Evolutionary conservation across 2,113 vertebrate genomes (phyloP), one percentile per base, ranked within the genome.

Genomic region (Colistium nudipinnis): DNA sequence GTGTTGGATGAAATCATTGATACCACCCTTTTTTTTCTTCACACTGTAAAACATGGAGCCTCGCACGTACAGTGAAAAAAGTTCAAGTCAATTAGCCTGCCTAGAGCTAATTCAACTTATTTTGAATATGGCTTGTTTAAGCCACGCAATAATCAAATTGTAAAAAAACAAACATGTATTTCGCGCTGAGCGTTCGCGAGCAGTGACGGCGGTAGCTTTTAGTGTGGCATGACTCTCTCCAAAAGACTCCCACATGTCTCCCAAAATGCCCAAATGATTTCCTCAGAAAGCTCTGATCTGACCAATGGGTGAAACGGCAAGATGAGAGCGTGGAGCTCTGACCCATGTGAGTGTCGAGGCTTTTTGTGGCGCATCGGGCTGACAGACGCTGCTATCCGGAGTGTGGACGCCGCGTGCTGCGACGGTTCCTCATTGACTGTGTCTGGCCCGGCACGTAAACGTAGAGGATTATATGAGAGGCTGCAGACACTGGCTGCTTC

Each of bases 401-500:
- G 10, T 20, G 30, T 6, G n/a, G 38, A 52, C 17, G 19, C 48
- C 51, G 51, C 43, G 43, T 31, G 45, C 28, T 68, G 41, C 43
- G 9, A 13, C 20, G 14, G 10, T 22, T 70, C 31, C 44, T 52
- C 19, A 64, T 44, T n/a, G 53, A 28, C 22, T 47, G 24, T 31
- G 67, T 38, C 16, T 35, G 20, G n/a, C 16, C n/a, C 5, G 12
- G 35, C 39, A 55, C 63, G 69, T 48, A 60, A 27, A 49, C 75
- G 47, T 70, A 39, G n/a, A 68, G 27, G 59, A 61, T 69, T 62
- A 51, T 22, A 71, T 47, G 51, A 57, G 51, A 47, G 30, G 56
- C 24, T 55, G 27, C 38, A 55, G 55, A 86, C 8, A 80, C 52
- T 73, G 55, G 33, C 57, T 61, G 16, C 65, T 61, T 86, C 76